Percentiles rank a stretch among this genome's conserved stretches.
Conservation (phyloP, 2,888 invertebrate species). For the Adelphocoris suturalis region DNA sequence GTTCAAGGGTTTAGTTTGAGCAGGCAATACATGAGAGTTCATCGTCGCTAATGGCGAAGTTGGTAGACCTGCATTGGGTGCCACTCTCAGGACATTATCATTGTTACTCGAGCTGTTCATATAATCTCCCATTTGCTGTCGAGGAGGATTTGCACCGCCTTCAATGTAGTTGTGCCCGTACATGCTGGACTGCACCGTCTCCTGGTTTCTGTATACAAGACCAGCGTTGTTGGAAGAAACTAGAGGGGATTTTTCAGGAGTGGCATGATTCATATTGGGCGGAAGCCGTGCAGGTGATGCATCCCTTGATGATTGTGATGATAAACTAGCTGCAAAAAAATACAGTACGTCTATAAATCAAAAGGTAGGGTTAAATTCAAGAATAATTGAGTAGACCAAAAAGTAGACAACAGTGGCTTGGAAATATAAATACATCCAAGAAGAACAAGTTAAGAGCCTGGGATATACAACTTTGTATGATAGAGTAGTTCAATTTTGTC, state of each 20-base stretch:
- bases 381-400: not conserved
- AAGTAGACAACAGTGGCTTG: not conserved
- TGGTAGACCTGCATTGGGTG: constrained; percentile 26
- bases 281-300: constrained; percentile 78
- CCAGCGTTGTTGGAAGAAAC: constrained; percentile 38
- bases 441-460: too few relatives aligned
- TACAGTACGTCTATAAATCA: not conserved
- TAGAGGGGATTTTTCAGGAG: constrained; percentile 70
- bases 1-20: not conserved
- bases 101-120: not conserved
- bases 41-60: constrained; percentile 33
- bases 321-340: constrained; percentile 78
- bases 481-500: too few relatives aligned
- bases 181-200: not conserved
- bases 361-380: not conserved
- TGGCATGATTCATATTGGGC: constrained; percentile 73
- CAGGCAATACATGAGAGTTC: not conserved
- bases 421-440: too few relatives aligned
- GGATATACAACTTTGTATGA: too few relatives aligned
- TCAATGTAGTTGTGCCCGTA: constrained; percentile 37
- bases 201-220: constrained; percentile 23
- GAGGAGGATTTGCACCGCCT: not conserved
- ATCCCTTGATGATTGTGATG: constrained; percentile 80
- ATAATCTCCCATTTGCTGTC: constrained; percentile 43
- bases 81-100: constrained; percentile 29